Evolutionary conservation across 2,113 vertebrate genomes (phyloP).

Genomic region (Pipra filicauda): DNA sequence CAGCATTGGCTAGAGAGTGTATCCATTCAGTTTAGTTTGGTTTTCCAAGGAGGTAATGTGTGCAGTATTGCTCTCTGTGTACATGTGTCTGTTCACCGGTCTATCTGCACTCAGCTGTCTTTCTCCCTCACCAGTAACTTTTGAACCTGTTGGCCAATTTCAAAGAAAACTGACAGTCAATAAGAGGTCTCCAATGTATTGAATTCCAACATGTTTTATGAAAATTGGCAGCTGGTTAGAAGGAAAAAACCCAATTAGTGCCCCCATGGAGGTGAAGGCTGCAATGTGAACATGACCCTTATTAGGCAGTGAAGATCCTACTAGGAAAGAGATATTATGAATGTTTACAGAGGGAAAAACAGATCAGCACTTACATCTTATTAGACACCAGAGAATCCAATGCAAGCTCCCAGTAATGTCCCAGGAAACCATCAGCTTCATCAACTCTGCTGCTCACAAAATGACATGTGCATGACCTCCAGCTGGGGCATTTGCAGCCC

Average conservation of each 20-base stretch:
- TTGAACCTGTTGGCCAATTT: conserved; percentile 14
- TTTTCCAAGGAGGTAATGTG: not conserved
- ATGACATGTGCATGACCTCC: accelerated
- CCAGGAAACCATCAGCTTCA: not conserved
- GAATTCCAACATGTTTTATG: not conserved
- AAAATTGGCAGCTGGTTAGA: conserved; percentile 1
- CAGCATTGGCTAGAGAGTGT: not conserved
- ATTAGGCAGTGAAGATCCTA: not conserved
- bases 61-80: not conserved
- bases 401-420: not conserved
- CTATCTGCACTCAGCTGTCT: not conserved
- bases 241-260: not conserved
- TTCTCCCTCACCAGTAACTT: conserved; percentile 3
- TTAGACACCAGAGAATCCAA: not conserved
- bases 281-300: not conserved
- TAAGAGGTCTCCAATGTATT: not conserved
- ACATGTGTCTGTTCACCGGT: not conserved
- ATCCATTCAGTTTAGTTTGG: not conserved
- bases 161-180: not conserved
- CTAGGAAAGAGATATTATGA: not conserved
- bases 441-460: not conserved
- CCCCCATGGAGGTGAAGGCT: not conserved
- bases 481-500: not conserved
- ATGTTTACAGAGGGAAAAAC: not conserved
- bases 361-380: not conserved